Conservation (phyloP, 35 echinoderm and acorn worm species). For the Patiria miniata region DNA sequence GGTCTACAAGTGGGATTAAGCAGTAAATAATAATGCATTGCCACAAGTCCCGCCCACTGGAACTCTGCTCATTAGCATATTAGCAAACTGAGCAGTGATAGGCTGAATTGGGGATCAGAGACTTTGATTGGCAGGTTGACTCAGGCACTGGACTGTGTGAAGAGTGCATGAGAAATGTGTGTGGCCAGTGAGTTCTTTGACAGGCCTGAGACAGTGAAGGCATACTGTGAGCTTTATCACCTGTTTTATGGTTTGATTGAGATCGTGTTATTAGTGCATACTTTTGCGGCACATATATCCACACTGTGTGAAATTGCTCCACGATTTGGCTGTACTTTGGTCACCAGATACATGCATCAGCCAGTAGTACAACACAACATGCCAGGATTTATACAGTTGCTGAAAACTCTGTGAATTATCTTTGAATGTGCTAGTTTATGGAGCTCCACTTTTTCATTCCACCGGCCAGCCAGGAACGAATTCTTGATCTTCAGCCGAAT, state of each 20-base stretch:
- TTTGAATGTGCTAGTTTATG: too few species aligned
- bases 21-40: background rate
- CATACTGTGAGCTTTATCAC: conserved; percentile 10
- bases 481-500: too few species aligned
- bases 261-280: too few species aligned
- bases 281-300: too few species aligned
- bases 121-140: conserved; percentile 12
- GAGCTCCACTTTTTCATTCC: too few species aligned
- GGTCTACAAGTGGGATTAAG: background rate
- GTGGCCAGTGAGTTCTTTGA: background rate
- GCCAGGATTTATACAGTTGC: too few species aligned
- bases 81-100: background rate
- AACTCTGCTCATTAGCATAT: background rate
- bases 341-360: too few species aligned
- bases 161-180: background rate
- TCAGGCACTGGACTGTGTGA: background rate
- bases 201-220: background rate
- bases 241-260: conserved; percentile 7
- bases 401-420: too few species aligned
- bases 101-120: background rate
- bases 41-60: background rate
- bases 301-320: too few species aligned
- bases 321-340: too few species aligned
- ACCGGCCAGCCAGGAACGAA: too few species aligned
- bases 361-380: too few species aligned